These are phyloP conservation scores for Drosophila robusta DNA, from an alignment of 2,888 invertebrate genomes.

Conservation along the genomic window DNA sequence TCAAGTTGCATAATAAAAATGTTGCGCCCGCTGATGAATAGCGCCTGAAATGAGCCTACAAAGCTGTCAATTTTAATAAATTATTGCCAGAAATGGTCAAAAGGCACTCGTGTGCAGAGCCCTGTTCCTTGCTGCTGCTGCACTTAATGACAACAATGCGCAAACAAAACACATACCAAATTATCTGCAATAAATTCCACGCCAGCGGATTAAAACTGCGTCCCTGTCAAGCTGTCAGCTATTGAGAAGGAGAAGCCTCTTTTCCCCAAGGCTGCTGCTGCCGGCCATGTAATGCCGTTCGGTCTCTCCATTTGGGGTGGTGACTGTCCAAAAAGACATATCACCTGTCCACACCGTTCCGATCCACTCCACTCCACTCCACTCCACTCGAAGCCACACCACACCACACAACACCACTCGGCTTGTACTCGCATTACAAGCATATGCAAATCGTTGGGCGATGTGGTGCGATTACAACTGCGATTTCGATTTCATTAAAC, in stretches of 20 bases:
- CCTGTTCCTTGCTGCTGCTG: conserved; percentile 31
- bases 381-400: conserved; percentile 13
- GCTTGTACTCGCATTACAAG: conserved; percentile 52
- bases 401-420: conserved; percentile 10
- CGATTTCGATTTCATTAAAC: conserved; percentile 70
- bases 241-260: conserved; percentile 27
- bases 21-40: conserved; percentile 82
- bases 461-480: conserved; percentile 57
- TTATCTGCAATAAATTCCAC: conserved; percentile 72
- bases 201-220: conserved; percentile 51
- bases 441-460: conserved; percentile 61
- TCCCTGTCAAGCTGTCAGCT: conserved; percentile 71
- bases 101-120: conserved; percentile 21
- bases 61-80: conserved; percentile 84
- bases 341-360: conserved; percentile 63
- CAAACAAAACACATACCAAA: conserved; percentile 80
- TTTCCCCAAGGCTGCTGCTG: conserved; percentile 28
- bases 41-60: conserved; percentile 84
- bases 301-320: conserved; percentile 60
- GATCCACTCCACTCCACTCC: conserved; percentile 8
- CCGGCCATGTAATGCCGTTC: conserved; percentile 32
- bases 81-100: conserved; percentile 73
- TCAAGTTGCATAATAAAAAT: conserved; percentile 84
- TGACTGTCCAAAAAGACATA: conserved; percentile 61
- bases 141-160: conserved; percentile 77